Percentiles rank a stretch among this genome's conserved stretches.
These are phyloP conservation scores for Drosophila atripex DNA, from an alignment of 2,888 invertebrate species.

Conservation along the genomic window DNA sequence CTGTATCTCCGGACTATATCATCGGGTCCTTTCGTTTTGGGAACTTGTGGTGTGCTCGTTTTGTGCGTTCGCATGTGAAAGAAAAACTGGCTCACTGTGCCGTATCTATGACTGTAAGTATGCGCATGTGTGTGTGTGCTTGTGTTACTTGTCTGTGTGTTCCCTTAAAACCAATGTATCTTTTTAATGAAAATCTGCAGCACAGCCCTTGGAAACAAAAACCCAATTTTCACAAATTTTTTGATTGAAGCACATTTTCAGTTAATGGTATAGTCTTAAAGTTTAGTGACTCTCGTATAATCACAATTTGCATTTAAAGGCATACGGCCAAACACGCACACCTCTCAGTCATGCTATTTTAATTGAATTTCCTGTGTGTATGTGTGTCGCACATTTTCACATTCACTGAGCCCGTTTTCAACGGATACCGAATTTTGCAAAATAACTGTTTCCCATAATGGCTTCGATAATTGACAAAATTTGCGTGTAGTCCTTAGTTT, in stretches of 20 bases:
- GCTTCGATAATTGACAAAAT: slow-evolving; percentile 19
- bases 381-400: slow-evolving; percentile 48
- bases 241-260: slow-evolving; percentile 6
- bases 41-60: slow-evolving; percentile 64
- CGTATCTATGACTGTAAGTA: slow-evolving; percentile 36
- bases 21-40: slow-evolving; percentile 63
- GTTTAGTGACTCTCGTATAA: slow-evolving; percentile 6
- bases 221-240: background rate
- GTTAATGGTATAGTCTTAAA: background rate
- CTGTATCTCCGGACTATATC: slow-evolving; percentile 76
- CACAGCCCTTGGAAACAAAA: slow-evolving; percentile 21
- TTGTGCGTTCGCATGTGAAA: slow-evolving; percentile 54
- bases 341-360: slow-evolving; percentile 35
- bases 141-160: slow-evolving; percentile 3
- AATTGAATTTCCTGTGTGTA: slow-evolving; percentile 54
- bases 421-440: slow-evolving; percentile 53
- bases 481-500: slow-evolving; percentile 6
- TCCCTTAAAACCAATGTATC: slow-evolving; percentile 43
- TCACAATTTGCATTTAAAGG: slow-evolving; percentile 36
- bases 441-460: slow-evolving; percentile 28
- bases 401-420: slow-evolving; percentile 40
- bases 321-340: slow-evolving; percentile 16
- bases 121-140: slow-evolving; percentile 21
- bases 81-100: slow-evolving; percentile 60
- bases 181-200: slow-evolving; percentile 52